Base-by-base conservation (phyloP, 1,140 invertebrate species). In the Protaetia brevitarsis region DNA sequence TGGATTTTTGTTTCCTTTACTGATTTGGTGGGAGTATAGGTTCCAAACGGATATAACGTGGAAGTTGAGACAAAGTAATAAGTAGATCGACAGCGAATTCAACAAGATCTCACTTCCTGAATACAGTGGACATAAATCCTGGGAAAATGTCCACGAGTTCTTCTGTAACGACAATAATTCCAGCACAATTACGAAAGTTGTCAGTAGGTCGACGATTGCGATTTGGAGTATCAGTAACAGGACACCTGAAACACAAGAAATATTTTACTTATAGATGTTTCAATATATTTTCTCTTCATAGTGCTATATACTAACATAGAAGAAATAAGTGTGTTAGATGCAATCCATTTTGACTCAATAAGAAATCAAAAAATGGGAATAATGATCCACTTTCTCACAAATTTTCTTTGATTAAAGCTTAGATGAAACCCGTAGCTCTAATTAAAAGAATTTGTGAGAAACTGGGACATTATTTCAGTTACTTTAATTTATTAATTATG, bases 1-100 rank as follows among this genome's bases (percentile, higher is more conserved):
- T 4, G 71, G 74, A 59, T 76, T 77, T 66, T 76, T 72, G 67
- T 78, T 81, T 29, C 67, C 74, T 60, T 76, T 73, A 66, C 79
- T 70, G 10, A 66, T 57, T 72, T 82, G 77, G 10, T 64, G 28
- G 30, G 70, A 64, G 28, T 73, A 62, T 2, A 83, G 65, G 68
- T 83, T 84, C 61, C 79, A 78, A 5, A 80, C 80, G 0, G 83
- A 82, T n/a, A 85, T 75, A 5, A 80, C 75, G 66, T 86, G 84
- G 45, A 85, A 78, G 28, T 82, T 81, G 36, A 83, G 73, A 11
- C 80, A 80, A 6, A 79, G 76, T 10, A 83, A 75, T 61, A 85
- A 76, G 69, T 85, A 86, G 5, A 82, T 70, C 5, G 77, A 77
- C 21, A 81, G 77, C 10, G 83, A 82, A n/a, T 82, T 81, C 3